Conservation (phyloP, 2,113 vertebrate genomes). For the Chloropsis hardwickii region DNA sequence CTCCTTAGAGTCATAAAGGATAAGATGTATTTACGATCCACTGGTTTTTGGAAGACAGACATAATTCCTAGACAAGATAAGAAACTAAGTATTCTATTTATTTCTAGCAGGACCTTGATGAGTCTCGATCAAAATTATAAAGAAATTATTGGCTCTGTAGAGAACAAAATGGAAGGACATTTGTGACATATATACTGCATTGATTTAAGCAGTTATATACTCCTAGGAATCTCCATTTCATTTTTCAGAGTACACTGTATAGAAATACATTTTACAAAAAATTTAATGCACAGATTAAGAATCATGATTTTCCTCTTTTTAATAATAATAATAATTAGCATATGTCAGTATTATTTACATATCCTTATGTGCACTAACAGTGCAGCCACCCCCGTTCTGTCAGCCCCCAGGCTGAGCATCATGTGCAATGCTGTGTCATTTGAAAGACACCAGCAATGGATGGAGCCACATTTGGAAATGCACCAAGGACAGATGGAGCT, state of each 20-base stretch:
- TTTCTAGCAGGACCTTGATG: not conserved
- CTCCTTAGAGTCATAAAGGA: not conserved
- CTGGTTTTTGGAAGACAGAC: not conserved
- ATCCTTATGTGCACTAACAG: not conserved
- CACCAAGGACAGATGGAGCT: not conserved
- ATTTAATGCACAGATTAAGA: not conserved
- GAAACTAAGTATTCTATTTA: not conserved
- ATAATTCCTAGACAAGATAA: not conserved
- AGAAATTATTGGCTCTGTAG: not conserved
- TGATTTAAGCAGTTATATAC: not conserved
- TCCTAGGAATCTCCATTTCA: not conserved
- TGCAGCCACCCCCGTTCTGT: not conserved
- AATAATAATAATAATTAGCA: not conserved
- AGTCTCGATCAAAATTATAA: not conserved
- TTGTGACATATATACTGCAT: not conserved
- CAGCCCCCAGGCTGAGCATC: not conserved
- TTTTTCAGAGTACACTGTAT: not conserved
- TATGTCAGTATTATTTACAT: not conserved
- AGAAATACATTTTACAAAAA: not conserved
- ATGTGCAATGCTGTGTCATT: rapidly evolving
- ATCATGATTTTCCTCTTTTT: not conserved
- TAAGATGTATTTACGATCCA: not conserved
- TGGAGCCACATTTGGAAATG: not conserved
- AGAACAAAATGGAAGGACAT: not conserved
- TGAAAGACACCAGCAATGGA: not conserved